These are phyloP conservation scores for Cosmopolites sordidus DNA, from an alignment of 2,888 invertebrate species.

Conservation along the genomic window DNA sequence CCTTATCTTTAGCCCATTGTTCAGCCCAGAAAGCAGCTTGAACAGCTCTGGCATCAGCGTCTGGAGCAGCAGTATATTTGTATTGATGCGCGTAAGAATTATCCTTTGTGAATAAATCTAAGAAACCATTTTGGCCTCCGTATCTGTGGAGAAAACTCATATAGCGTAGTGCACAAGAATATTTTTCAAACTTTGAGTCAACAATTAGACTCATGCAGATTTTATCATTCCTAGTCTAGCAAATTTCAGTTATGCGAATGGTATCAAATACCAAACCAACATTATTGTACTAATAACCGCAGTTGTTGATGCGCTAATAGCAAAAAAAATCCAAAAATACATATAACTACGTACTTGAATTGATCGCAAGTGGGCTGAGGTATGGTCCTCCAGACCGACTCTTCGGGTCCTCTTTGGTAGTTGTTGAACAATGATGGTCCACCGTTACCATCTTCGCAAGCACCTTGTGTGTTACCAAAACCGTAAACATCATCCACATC, in stretches of 20 bases:
- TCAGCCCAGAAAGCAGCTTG: conserved; percentile 33
- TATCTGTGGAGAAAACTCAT: not conserved
- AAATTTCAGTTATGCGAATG: no score
- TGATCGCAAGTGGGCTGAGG: conserved; percentile 33
- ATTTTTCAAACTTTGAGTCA: no score
- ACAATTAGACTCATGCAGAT: no score
- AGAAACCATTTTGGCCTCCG: conserved; percentile 29
- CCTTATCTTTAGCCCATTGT: conserved; percentile 30
- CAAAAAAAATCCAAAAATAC: no score
- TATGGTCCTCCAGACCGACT: conserved; percentile 34
- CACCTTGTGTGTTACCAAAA: conserved; percentile 26
- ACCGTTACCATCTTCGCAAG: conserved; percentile 25
- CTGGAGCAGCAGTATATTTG: conserved; percentile 32
- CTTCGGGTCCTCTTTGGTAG: conserved; percentile 32
- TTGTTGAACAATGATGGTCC: conserved; percentile 34
- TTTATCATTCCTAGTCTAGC: no score
- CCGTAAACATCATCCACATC: conserved; percentile 29
- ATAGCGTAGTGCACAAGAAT: no score
- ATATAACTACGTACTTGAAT: conserved; percentile 27
- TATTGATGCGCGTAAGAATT: conserved; percentile 33
- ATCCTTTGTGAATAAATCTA: conserved; percentile 30
- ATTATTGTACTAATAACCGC: no score
- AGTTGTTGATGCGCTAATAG: no score
- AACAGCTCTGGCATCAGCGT: conserved; percentile 30
- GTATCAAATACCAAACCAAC: no score